Base-by-base conservation (phyloP, 2,797 vertebrate species). In the Arctocebus calabarensis region DNA sequence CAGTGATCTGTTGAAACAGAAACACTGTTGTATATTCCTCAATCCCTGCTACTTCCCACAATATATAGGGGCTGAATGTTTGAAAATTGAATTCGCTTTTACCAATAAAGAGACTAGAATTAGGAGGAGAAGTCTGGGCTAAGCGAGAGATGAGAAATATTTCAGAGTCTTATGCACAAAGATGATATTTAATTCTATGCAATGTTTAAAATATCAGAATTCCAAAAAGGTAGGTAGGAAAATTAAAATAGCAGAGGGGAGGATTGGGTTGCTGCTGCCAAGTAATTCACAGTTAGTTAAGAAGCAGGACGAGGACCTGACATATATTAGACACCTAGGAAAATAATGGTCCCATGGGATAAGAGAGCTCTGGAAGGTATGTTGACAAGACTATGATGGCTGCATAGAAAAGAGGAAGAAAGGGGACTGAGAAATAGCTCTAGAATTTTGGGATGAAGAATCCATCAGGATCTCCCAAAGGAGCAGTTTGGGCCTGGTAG, bases 1-100 rank as follows among this genome's bases (percentile, higher is more conserved):
- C 70, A 71, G 40, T 55, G 17, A 52, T 61, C 16, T 73, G 61
- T 82, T n/a, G n/a, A 95, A 95, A 40, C 34, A 85, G 62, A 90
- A 55, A 82, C 48, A 23, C 22, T 64, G 37, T 64, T 40, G 7
- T 84, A 17, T 68, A 27, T 88, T 74, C 89, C 66, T 84, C 3
- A 55, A 4, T 52, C 5, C 5, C 10, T 88, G 20, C 6, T 85
- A 78, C 27, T 91, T 86, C 4, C n/a, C 23, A 59, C 7, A 78
- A 20, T 61, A 52, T 32, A 79, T 5, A 91, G 43, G 37, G 22
- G 37, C 12, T 74, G n/a, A 64, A 64, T 40, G 9, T 20, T n/a
- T 70, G 27, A 48, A 89, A 68, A 12, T 55, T 68, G 62, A 87
- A 22, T 52, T 52, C 48, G 14, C 48, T 52, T 71, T 88, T 25